Evolutionary conservation across 2,888 invertebrate species (phyloP), one percentile per base, ranked within the genome.

Genomic region (Eudemis profundana): DNA sequence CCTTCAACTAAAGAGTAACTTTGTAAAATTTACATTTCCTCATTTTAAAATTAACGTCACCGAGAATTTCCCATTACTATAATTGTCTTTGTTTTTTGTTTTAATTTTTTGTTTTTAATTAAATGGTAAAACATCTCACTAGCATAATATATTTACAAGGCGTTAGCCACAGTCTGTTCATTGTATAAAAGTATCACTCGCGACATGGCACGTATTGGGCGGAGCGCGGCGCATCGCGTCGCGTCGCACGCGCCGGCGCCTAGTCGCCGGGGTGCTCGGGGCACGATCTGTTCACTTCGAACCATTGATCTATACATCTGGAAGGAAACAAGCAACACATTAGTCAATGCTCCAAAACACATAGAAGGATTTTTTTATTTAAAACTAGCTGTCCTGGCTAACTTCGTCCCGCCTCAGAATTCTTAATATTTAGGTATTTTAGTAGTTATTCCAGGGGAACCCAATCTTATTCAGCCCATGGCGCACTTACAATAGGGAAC

Each of bases 291-390:
- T 99, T 99, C 87, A 98, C 97, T 93, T 98, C 97, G 93, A 99
- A 99, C 99, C 99, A 99, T 93, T 97, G 96, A 94, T 99, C 99
- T 93, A 99, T 99, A 94, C 99, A 99, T 90, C 98, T 99, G 94
- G 53, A 96, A 94, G 74, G 68, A 78, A 14, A 73, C 72, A 69
- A 12, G 15, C 5, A 21, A 17, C 19, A 40, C 10, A 29, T 71
- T 70, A 73, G 68, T 70, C n/a, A 15, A n/a, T n/a, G n/a, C n/a
- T n/a, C n/a, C n/a, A n/a, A n/a, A n/a, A n/a, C n/a, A n/a, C n/a
- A n/a, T n/a, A n/a, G n/a, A n/a, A n/a, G n/a, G n/a, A n/a, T n/a
- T n/a, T n/a, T n/a, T n/a, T n/a, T n/a, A n/a, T n/a, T n/a, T n/a
- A n/a, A n/a, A n/a, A n/a, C n/a, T n/a, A n/a, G n/a, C n/a, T n/a